Conservation (phyloP, 2,113 vertebrate species). For the Archocentrus centrarchus region DNA sequence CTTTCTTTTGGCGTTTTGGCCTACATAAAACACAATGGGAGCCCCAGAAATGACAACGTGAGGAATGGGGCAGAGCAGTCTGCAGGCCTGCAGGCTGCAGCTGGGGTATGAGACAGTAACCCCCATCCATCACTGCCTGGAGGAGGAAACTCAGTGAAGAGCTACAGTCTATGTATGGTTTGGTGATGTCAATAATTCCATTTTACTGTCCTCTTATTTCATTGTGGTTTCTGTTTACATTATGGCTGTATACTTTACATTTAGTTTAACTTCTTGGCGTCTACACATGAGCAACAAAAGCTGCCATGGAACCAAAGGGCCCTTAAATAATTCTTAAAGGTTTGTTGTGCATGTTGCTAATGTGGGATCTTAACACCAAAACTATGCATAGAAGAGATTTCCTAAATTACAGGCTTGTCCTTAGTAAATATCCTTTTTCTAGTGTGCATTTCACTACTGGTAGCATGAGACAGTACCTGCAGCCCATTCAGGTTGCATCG, state of each 20-base stretch:
- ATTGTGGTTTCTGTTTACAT: not conserved
- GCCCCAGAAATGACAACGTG: conserved; percentile 69
- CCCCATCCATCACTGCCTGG: conserved; percentile 49
- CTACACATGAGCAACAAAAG: not conserved
- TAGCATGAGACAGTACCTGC: not conserved
- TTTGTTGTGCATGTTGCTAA: not conserved
- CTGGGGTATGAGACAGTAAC: conserved; percentile 14
- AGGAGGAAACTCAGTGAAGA: conserved; percentile 13
- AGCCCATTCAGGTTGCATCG: not conserved
- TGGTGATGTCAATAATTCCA: not conserved
- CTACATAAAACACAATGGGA: conserved; percentile 59
- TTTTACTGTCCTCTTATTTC: not conserved
- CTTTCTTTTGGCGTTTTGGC: conserved; percentile 44
- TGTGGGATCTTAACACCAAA: not conserved
- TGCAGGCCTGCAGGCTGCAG: conserved; percentile 30
- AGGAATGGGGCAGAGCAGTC: conserved; percentile 35
- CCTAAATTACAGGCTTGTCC: not conserved
- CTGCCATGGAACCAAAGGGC: not conserved
- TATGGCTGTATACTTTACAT: not conserved
- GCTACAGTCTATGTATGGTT: not conserved
- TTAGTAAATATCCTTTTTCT: not conserved
- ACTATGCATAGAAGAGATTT: not conserved
- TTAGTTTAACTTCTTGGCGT: not conserved
- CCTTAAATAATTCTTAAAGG: not conserved
- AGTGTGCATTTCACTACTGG: not conserved